Conservation (phyloP, 2,888 invertebrate species). For the Tolmerus cingulatus region DNA sequence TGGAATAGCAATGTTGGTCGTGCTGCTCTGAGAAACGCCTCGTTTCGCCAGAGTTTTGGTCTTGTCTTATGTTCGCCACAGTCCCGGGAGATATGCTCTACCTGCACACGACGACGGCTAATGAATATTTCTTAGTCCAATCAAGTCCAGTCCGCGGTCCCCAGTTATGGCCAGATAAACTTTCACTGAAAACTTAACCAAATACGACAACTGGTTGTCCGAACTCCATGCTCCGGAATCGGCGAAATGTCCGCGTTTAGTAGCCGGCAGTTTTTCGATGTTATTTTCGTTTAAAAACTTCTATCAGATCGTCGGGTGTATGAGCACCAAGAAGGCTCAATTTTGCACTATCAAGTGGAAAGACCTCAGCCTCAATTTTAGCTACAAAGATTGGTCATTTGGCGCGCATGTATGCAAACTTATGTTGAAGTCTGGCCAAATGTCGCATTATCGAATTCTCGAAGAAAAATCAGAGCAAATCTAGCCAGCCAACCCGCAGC, state of each 20-base stretch:
- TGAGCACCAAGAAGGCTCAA: background rate
- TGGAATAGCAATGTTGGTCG: background rate
- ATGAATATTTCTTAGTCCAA: constrained; percentile 29
- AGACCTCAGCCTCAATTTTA: background rate
- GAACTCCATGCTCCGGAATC: constrained; percentile 12
- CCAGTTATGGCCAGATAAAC: constrained; percentile 46
- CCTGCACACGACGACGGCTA: background rate
- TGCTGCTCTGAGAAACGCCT: constrained; percentile 11
- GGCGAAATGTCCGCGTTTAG: constrained; percentile 24
- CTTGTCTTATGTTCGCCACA: background rate
- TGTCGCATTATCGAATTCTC: background rate
- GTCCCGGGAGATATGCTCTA: constrained; percentile 8
- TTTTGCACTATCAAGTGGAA: background rate
- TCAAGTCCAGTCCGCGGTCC: constrained; percentile 27
- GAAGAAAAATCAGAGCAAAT: constrained; percentile 30
- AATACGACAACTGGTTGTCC: constrained; percentile 38
- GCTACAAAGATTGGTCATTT: background rate
- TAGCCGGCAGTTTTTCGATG: background rate
- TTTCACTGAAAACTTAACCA: constrained; percentile 46
- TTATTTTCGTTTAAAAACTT: constrained; percentile 1
- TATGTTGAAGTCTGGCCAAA: background rate
- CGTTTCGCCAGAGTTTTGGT: background rate
- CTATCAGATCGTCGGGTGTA: background rate
- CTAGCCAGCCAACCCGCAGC: background rate
- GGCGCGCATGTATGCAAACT: background rate